Percentiles rank a stretch among this genome's conserved stretches.
phyloP scores from a whole-genome alignment of 1,140 invertebrate species.

The Antheraea mylitta region DNA sequence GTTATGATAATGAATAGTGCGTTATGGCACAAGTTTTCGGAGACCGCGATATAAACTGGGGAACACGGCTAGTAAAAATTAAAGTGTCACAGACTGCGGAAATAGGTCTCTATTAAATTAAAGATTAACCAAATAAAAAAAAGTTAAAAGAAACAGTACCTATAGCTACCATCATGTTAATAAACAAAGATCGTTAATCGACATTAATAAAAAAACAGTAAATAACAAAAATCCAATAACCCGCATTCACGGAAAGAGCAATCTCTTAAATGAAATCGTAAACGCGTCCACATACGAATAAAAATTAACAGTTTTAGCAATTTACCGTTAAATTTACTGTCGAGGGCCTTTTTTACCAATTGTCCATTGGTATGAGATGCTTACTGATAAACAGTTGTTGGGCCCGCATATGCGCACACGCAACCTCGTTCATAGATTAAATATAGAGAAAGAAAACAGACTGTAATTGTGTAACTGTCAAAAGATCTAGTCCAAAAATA shows the following conservation, averaged over 20 bases:
- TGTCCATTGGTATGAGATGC: conserved; percentile 56
- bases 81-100: too few species aligned
- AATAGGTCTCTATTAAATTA: too few species aligned
- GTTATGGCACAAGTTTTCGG: too few species aligned
- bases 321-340: conserved; percentile 61
- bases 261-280: conserved; percentile 54
- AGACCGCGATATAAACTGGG: too few species aligned
- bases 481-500: too few species aligned
- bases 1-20: too few species aligned
- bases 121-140: neutral
- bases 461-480: too few species aligned
- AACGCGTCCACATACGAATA: conserved; percentile 44
- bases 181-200: conserved; percentile 5
- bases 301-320: conserved; percentile 64
- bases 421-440: conserved; percentile 32
- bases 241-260: conserved; percentile 59
- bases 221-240: conserved; percentile 48
- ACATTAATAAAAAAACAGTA: conserved; percentile 23
- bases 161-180: neutral
- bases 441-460: neutral
- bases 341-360: conserved; percentile 66
- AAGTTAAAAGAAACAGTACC: neutral
- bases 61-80: too few species aligned
- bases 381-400: conserved; percentile 49
- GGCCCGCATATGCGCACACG: conserved; percentile 69